These are phyloP conservation scores for Andricus curvator DNA, from an alignment of 2,888 invertebrate genomes.

Conservation along the genomic window DNA sequence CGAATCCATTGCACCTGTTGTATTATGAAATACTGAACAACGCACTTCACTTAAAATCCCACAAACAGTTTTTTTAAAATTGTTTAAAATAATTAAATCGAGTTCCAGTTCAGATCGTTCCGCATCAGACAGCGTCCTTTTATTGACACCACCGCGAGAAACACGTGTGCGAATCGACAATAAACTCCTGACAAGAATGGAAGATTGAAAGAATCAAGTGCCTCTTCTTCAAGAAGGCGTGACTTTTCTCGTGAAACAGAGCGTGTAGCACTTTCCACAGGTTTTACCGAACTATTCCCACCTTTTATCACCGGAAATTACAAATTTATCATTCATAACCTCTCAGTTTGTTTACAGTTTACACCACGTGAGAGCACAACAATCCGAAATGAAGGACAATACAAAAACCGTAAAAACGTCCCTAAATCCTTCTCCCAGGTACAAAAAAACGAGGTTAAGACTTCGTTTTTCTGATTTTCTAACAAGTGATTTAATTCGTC, in stretches of 20 bases:
- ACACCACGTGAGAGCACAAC: not conserved
- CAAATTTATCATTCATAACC: slow-evolving; percentile 25
- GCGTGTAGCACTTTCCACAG: slow-evolving; percentile 35
- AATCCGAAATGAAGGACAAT: not conserved
- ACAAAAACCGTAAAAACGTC: not conserved
- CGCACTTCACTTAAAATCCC: not conserved
- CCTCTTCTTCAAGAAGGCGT: slow-evolving; percentile 36
- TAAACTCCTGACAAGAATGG: not conserved
- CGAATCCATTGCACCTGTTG: slow-evolving; percentile 25
- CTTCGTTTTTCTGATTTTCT: slow-evolving; percentile 7
- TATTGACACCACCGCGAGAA: slow-evolving; percentile 29
- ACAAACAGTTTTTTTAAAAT: not conserved
- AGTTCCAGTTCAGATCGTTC: not conserved
- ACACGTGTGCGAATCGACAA: slow-evolving; percentile 27
- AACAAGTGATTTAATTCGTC: not conserved
- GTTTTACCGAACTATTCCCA: not conserved
- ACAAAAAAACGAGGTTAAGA: not conserved
- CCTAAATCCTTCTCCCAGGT: not conserved
- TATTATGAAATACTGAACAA: not conserved
- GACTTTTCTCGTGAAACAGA: slow-evolving; percentile 36
- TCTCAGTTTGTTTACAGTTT: not conserved
- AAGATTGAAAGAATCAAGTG: slow-evolving; percentile 21
- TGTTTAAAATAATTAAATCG: not conserved
- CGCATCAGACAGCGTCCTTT: not conserved
- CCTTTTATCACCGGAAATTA: not conserved